Evolutionary conservation across 2,888 invertebrate genomes (phyloP).

Genomic region (Calephelis perditalis): DNA sequence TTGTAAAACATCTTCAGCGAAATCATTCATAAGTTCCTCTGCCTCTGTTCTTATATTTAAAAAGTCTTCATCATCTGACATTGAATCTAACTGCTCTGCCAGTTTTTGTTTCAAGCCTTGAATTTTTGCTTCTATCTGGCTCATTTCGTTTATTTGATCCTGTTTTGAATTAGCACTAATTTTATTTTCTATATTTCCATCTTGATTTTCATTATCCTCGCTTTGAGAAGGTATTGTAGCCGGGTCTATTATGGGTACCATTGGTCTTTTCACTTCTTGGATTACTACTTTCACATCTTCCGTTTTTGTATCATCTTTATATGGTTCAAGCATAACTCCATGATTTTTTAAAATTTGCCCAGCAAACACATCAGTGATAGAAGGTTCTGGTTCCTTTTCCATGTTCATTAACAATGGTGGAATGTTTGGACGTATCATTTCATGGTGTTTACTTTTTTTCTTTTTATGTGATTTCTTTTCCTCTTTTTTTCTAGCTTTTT

Average conservation of each 20-base stretch:
- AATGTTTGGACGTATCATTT: constrained; percentile 64
- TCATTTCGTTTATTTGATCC: constrained; percentile 61
- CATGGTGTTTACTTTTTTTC: constrained; percentile 63
- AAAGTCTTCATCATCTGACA: constrained; percentile 82
- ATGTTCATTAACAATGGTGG: constrained; percentile 70
- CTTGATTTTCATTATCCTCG: constrained; percentile 34
- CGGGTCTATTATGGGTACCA: constrained; percentile 66
- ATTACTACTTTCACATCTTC: constrained; percentile 45
- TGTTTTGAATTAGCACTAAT: constrained; percentile 41
- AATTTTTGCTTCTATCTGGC: constrained; percentile 81
- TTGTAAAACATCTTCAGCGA: constrained; percentile 70
- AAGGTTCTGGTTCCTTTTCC: constrained; percentile 69
- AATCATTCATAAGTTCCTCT: constrained; percentile 73
- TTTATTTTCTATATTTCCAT: constrained; percentile 37
- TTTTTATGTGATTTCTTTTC: constrained; percentile 65
- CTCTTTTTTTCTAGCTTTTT: constrained; percentile 53
- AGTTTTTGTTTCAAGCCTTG: constrained; percentile 65
- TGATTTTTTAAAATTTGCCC: constrained; percentile 78
- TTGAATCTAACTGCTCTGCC: constrained; percentile 69
- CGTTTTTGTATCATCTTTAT: constrained; percentile 44
- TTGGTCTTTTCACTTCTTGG: constrained; percentile 49
- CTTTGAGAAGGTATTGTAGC: constrained; percentile 50
- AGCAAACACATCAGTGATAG: constrained; percentile 81
- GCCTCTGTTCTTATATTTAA: constrained; percentile 82
- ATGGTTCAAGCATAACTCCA: constrained; percentile 52